phyloP scores from a whole-genome alignment of 1,140 invertebrate genomes.

The Euwallacea fornicatus region DNA sequence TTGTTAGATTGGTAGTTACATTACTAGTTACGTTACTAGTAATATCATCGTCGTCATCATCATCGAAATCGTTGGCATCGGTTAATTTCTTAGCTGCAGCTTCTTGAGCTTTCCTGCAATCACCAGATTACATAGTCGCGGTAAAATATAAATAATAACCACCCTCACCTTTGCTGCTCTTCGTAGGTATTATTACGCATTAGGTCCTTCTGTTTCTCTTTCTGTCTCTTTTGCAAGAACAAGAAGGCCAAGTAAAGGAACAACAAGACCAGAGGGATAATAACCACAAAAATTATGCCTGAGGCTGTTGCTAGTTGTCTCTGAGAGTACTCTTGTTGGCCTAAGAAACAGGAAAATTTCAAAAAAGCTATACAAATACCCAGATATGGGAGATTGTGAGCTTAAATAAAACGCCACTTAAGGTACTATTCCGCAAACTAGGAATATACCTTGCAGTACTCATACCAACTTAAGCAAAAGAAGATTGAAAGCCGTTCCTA shows the following conservation, averaged over 20 bases:
- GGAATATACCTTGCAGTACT: slow-evolving; percentile 36
- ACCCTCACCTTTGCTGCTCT: slow-evolving; percentile 16
- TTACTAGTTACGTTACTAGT: slow-evolving; percentile 34
- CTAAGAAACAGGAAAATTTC: slow-evolving; percentile 53
- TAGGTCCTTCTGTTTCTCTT: slow-evolving; percentile 58
- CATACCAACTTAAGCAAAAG: slow-evolving; percentile 13
- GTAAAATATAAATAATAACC: not conserved
- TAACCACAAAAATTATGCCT: slow-evolving; percentile 65
- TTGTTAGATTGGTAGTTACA: slow-evolving; percentile 27
- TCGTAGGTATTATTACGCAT: slow-evolving; percentile 6
- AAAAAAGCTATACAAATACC: not conserved
- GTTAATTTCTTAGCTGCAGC: slow-evolving; percentile 44
- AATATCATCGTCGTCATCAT: slow-evolving; percentile 30
- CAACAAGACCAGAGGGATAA: slow-evolving; percentile 73
- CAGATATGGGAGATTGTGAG: not conserved
- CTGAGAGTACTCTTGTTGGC: slow-evolving; percentile 76
- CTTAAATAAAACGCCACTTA: slow-evolving; percentile 32
- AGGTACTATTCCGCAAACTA: slow-evolving; percentile 39
- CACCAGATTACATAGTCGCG: slow-evolving; percentile 5
- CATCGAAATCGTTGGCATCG: slow-evolving; percentile 37
- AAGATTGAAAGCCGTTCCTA: slow-evolving; percentile 30
- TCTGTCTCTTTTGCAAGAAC: slow-evolving; percentile 60
- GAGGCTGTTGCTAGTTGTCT: slow-evolving; percentile 74
- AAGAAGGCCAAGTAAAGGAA: slow-evolving; percentile 71
- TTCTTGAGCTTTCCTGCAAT: slow-evolving; percentile 43